Percentiles rank a stretch among this genome's conserved stretches.
phyloP scores from a whole-genome alignment of 53 echinoderm and acorn worm species.

The Actinopyga echinites region DNA sequence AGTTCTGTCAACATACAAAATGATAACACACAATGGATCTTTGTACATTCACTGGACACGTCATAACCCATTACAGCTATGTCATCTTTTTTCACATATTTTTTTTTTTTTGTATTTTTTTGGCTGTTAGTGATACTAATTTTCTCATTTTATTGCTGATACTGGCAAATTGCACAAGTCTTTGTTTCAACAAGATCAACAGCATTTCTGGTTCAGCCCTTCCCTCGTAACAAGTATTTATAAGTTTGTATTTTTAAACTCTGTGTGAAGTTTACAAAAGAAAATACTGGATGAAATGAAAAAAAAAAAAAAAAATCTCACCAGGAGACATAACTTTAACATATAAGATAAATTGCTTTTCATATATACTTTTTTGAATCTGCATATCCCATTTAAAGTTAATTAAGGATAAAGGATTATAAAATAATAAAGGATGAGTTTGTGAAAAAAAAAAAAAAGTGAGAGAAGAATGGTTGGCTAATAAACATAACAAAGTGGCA shows the following conservation, averaged over 20 bases:
- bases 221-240: no score
- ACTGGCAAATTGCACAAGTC: constrained; percentile 35
- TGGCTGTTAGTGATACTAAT: background rate
- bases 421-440: no score
- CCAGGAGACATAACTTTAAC: constrained; percentile 29
- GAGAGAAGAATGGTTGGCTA: no score
- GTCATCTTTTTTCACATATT: background rate
- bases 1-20: no score
- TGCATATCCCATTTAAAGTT: background rate
- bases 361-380: background rate
- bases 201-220: background rate
- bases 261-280: constrained; percentile 2
- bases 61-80: background rate
- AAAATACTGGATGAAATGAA: background rate
- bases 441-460: no score
- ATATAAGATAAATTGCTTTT: constrained; percentile 39
- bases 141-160: constrained; percentile 4
- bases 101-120: background rate
- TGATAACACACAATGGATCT: no score
- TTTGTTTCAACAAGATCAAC: constrained; percentile 11
- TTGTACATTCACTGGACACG: no score
- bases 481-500: no score
- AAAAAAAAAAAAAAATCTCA: constrained; percentile 2
- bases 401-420: no score
- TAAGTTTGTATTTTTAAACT: no score